Conservation (phyloP, 2,888 invertebrate genomes). For the Ryuthela nishihirai region DNA sequence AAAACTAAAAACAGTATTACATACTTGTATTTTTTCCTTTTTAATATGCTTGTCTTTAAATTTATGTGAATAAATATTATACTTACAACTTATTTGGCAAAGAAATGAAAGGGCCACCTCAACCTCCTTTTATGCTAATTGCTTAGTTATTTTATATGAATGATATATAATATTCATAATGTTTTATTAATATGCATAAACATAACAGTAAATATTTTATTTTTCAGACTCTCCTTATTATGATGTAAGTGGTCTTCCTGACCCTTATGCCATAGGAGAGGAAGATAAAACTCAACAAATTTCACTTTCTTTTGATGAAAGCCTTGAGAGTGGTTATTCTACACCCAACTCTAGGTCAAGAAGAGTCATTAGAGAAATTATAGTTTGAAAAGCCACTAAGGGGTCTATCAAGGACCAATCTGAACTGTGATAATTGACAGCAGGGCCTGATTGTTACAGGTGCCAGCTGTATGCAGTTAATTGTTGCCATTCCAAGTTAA, state of each 20-base stretch:
- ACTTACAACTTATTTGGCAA: too few species aligned
- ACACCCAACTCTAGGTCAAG: constrained; percentile 89
- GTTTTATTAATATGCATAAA: too few species aligned
- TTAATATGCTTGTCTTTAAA: too few species aligned
- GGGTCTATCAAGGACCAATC: constrained; percentile 9
- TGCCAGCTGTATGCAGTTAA: constrained; percentile 19
- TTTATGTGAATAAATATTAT: too few species aligned
- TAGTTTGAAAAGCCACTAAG: constrained; percentile 59
- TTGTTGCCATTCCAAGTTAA: constrained; percentile 13
- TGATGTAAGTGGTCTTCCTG: constrained; percentile 87
- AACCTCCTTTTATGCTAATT: too few species aligned
- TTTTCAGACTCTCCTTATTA: constrained; percentile 81
- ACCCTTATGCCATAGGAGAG: constrained; percentile 71
- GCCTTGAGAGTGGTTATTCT: constrained; percentile 87
- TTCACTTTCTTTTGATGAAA: constrained; percentile 87
- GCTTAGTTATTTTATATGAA: too few species aligned
- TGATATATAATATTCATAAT: too few species aligned
- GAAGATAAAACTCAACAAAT: constrained; percentile 83
- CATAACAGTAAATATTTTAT: neutral
- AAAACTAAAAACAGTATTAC: too few species aligned
- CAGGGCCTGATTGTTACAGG: constrained; percentile 18
- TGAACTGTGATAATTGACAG: constrained; percentile 25
- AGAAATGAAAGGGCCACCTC: too few species aligned
- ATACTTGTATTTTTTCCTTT: too few species aligned
- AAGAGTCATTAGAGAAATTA: constrained; percentile 89